Conservation (phyloP, 1,140 invertebrate genomes). For the Aphelenchoides fujianensis region DNA sequence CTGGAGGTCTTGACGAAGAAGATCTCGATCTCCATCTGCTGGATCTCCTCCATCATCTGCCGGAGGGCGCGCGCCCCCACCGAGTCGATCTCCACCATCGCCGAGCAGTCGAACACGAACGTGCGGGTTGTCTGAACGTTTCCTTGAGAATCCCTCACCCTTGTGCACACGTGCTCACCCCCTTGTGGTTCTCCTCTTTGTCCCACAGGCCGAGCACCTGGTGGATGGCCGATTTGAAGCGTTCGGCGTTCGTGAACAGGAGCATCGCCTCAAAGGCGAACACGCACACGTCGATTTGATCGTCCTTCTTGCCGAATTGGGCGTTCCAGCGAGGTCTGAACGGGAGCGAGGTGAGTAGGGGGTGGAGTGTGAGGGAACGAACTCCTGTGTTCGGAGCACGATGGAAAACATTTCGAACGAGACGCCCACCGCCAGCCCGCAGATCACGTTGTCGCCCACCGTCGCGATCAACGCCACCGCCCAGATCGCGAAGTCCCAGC, state of each 20-base stretch:
- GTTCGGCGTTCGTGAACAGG: constrained; percentile 40
- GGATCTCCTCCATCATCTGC: constrained; percentile 3
- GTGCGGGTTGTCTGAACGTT: background rate
- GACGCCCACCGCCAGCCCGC: constrained; percentile 30
- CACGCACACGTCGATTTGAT: constrained; percentile 22
- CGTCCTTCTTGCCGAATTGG: constrained; percentile 23
- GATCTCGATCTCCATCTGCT: background rate
- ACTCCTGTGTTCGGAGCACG: constrained; percentile 36
- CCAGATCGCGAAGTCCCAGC: constrained; percentile 38
- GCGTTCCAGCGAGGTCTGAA: constrained; percentile 36
- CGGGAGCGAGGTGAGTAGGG: background rate
- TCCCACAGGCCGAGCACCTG: constrained; percentile 26
- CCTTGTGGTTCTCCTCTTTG: background rate
- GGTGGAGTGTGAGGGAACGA: background rate
- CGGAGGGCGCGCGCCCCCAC: background rate
- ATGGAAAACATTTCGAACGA: constrained; percentile 38
- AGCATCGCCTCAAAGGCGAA: constrained; percentile 37
- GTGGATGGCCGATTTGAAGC: constrained; percentile 31
- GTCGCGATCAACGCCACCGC: constrained; percentile 29
- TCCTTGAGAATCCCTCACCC: constrained; percentile 11
- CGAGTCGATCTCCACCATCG: constrained; percentile 24
- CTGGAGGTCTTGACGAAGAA: background rate
- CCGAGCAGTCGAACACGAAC: constrained; percentile 13
- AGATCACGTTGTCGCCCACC: constrained; percentile 32
- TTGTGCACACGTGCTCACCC: background rate